A percentile compares a stretch with the other conserved stretches of the same genome.
phyloP scores from a whole-genome alignment of 2,888 invertebrate species.

The Stramonita haemastoma region DNA sequence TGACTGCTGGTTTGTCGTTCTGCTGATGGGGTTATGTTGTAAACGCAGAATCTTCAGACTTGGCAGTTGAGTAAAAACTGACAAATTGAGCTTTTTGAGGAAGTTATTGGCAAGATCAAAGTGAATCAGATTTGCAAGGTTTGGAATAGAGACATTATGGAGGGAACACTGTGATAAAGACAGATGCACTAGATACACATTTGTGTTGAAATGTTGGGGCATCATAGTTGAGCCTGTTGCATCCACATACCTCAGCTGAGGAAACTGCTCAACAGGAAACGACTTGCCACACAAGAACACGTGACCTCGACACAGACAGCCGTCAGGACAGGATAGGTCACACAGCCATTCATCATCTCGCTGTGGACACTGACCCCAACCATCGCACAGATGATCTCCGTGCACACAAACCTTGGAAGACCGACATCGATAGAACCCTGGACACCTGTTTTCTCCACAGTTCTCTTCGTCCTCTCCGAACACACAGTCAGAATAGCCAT shows the following conservation, averaged over 20 bases:
- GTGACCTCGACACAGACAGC: not conserved
- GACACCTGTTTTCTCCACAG: not conserved
- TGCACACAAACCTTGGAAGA: not conserved
- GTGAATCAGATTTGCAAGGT: not conserved
- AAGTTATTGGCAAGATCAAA: not conserved
- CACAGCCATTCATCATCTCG: not conserved
- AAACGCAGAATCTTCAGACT: not conserved
- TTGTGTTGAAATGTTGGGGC: not conserved
- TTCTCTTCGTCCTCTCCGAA: not conserved
- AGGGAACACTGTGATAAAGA: not conserved
- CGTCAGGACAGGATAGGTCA: not conserved
- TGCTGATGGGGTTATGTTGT: not conserved
- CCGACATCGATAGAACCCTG: not conserved
- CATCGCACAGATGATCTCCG: not conserved
- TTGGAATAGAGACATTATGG: not conserved
- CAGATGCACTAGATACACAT: not conserved
- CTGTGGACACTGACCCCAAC: constrained; percentile 15
- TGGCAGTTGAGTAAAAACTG: not conserved
- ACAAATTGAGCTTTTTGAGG: not conserved
- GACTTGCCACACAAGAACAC: not conserved
- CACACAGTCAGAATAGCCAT: not conserved
- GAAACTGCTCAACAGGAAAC: not conserved
- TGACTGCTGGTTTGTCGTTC: too few relatives aligned
- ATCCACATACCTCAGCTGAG: not conserved
- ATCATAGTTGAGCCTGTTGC: not conserved